A percentile compares a stretch with the other conserved stretches of the same genome.
These are phyloP conservation scores for Apodemia zela DNA, from an alignment of 2,888 invertebrate genomes.

Conservation along the genomic window DNA sequence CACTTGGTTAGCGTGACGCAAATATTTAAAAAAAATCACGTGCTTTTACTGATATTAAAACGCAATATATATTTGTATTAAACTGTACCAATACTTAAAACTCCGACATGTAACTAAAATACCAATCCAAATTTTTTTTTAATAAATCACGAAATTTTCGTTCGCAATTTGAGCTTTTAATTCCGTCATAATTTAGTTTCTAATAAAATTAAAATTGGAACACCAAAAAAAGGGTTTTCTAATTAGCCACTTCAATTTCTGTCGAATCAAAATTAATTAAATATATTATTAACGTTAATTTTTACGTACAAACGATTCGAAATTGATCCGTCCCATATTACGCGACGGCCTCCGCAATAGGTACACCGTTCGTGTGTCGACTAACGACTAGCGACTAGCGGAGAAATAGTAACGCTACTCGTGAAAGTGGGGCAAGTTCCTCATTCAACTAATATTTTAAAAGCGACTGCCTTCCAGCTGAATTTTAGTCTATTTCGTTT, in stretches of 20 bases:
- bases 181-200: too few relatives aligned
- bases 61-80: too few relatives aligned
- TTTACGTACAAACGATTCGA: slow-evolving; percentile 1
- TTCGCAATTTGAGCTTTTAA: too few relatives aligned
- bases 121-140: too few relatives aligned
- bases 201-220: too few relatives aligned
- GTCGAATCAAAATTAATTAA: background rate
- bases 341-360: background rate
- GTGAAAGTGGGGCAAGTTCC: slow-evolving; percentile 55
- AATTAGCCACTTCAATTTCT: background rate
- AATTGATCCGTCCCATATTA: slow-evolving; percentile 7
- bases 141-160: too few relatives aligned
- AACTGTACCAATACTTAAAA: too few relatives aligned
- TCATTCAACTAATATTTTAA: slow-evolving; percentile 21
- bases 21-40: too few relatives aligned
- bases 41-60: too few relatives aligned
- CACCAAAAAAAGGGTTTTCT: background rate
- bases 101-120: too few relatives aligned
- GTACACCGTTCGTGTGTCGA: background rate
- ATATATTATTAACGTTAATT: background rate
- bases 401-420: slow-evolving; percentile 30
- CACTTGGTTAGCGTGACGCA: too few relatives aligned
- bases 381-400: slow-evolving; percentile 24
- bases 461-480: slow-evolving; percentile 12
- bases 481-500: background rate